A percentile compares a stretch with the other conserved stretches of the same genome.
phyloP scores from a whole-genome alignment of 2,888 invertebrate species.

The Apomyelois bistriatella region DNA sequence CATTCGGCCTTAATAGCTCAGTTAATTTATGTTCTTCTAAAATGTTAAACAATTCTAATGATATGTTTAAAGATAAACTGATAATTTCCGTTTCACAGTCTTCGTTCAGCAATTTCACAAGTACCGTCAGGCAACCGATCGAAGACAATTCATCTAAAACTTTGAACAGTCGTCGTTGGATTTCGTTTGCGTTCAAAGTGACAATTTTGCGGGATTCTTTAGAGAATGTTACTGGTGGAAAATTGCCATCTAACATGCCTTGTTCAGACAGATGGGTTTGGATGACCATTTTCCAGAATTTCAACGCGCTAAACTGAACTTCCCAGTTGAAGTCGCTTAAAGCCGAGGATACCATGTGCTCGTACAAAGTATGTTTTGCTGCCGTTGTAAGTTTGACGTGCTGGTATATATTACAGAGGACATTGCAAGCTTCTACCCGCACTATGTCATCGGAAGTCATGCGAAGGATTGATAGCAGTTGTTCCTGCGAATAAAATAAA shows the following conservation, averaged over 20 bases:
- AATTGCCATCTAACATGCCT: constrained; percentile 90
- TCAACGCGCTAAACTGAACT: constrained; percentile 85
- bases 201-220: constrained; percentile 89
- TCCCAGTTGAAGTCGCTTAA: constrained; percentile 90
- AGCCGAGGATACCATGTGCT: constrained; percentile 83
- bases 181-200: constrained; percentile 83
- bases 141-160: constrained; percentile 84
- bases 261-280: constrained; percentile 83
- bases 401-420: constrained; percentile 83
- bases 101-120: constrained; percentile 83
- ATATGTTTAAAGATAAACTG: constrained; percentile 78
- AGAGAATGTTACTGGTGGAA: constrained; percentile 89
- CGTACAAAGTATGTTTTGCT: constrained; percentile 78
- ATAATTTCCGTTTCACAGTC: constrained; percentile 87
- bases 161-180: constrained; percentile 82
- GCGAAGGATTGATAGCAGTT: constrained; percentile 78
- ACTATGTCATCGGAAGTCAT: constrained; percentile 89
- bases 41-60: constrained; percentile 73
- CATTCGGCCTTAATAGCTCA: constrained; percentile 40
- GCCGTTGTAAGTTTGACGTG: constrained; percentile 79
- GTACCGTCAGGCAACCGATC: constrained; percentile 85
- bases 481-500: constrained; percentile 52
- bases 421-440: constrained; percentile 84
- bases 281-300: constrained; percentile 86
- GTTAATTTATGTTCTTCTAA: constrained; percentile 78